A percentile compares a stretch with the other conserved stretches of the same genome.
phyloP scores from a whole-genome alignment of 2,888 invertebrate species.

The Caenorhabditis becei region DNA sequence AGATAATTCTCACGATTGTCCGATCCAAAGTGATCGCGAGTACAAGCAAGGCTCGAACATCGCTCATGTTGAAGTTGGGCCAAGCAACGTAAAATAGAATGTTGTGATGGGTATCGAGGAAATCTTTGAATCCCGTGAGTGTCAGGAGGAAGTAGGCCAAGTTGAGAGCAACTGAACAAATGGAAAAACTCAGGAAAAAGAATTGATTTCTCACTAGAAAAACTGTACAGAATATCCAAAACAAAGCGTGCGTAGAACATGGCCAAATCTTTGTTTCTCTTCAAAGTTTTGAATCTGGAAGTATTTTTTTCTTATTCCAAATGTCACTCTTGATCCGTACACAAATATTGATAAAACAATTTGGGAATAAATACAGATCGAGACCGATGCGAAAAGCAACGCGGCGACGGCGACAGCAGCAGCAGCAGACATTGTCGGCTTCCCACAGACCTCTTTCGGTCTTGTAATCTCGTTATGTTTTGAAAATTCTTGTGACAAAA shows the following conservation, averaged over 20 bases:
- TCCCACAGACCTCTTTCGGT: background rate
- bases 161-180: background rate
- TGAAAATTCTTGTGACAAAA: background rate
- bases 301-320: background rate
- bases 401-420: background rate
- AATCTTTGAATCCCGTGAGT: background rate
- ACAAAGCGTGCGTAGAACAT: constrained; percentile 8
- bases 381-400: background rate
- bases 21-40: constrained; percentile 9
- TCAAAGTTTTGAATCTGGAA: constrained; percentile 14
- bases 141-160: background rate
- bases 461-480: background rate
- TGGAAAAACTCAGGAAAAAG: background rate
- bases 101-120: background rate
- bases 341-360: background rate
- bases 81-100: constrained; percentile 6
- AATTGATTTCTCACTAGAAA: background rate
- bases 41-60: background rate
- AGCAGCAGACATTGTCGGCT: background rate
- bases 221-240: background rate
- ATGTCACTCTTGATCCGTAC: background rate
- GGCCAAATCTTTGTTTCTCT: background rate
- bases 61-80: background rate
- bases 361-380: background rate
- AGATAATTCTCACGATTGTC: too few species aligned